Evolutionary conservation across 2,888 invertebrate species (phyloP).

Genomic region (Callyntrura guangdongensis): DNA sequence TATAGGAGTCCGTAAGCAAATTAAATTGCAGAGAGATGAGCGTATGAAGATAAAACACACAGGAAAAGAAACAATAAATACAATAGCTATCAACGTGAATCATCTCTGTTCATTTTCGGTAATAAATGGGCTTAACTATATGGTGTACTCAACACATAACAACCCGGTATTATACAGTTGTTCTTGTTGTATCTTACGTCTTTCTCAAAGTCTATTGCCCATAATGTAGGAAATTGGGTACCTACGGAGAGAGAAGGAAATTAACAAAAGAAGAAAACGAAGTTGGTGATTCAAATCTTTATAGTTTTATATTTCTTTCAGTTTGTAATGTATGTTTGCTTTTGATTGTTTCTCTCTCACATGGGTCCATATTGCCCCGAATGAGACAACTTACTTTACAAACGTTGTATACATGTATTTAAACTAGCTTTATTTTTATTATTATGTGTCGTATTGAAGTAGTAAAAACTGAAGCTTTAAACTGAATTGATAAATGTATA

Average conservation of each 20-base stretch:
- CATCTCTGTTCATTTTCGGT: conserved; percentile 69
- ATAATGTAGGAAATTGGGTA: background rate
- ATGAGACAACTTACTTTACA: too few species aligned
- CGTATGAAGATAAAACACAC: conserved; percentile 25
- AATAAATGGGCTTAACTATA: conserved; percentile 54
- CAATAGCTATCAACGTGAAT: conserved; percentile 43
- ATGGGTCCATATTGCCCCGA: background rate
- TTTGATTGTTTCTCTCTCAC: background rate
- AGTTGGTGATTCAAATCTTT: conserved; percentile 69
- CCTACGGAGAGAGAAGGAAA: background rate
- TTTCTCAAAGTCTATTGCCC: too few species aligned
- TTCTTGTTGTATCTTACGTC: background rate
- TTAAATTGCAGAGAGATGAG: background rate
- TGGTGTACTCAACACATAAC: background rate
- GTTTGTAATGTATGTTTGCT: background rate
- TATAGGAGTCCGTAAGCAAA: too few species aligned
- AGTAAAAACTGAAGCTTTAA: too few species aligned
- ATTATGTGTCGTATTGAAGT: too few species aligned
- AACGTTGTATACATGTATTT: too few species aligned
- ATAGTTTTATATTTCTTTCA: conserved; percentile 15
- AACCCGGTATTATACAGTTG: background rate
- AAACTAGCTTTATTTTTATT: too few species aligned
- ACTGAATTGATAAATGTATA: too few species aligned
- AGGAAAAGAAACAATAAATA: conserved; percentile 52
- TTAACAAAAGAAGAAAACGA: conserved; percentile 27